Evolutionary conservation across 2,888 invertebrate genomes (phyloP), one percentile per base, ranked within the genome.

Genomic region (Dione juno): DNA sequence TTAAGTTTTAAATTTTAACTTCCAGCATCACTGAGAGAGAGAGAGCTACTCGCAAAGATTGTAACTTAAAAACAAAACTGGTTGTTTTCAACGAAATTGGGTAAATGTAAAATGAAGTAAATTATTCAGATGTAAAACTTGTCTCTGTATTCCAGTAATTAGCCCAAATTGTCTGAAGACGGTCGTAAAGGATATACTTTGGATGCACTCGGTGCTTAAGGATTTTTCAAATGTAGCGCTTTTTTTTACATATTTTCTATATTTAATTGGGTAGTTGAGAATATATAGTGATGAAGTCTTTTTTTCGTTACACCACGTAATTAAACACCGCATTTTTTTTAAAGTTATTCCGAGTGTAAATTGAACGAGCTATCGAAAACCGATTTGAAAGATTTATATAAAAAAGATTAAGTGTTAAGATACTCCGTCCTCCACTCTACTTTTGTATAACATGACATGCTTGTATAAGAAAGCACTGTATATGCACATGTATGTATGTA

Each of bases 81-180:
- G 14, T 50, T 52, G n/a, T 37, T 37, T 67, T 67, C 53, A 64
- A 57, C 45, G n/a, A 37, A 37, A 57, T 2, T 28, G 28, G 28
- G 54, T 57, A 61, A 70, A 59, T 40, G 37, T 64, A 68, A 69
- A 70, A 59, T 63, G 69, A 75, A 71, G 67, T 75, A 67, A 69
- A 76, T 75, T 74, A 77, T 77, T 74, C 76, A 67, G 70, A 67
- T 67, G 61, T 66, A 66, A 67, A 73, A 73, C 67, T 73, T 68
- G 73, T 65, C 71, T 71, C 66, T 74, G 76, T 75, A 77, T 73
- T 70, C 58, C 66, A 63, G 77, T 78, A 79, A 79, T 79, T 79
- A 79, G 76, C 75, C 73, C 74, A 74, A 78, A 79, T 77, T 77
- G 75, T 78, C 75, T 74, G 73, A 70, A 71, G 74, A 70, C 73